A percentile compares a stretch with the other conserved stretches of the same genome.
Conservation (phyloP, 2,113 vertebrate genomes). For the Tupaia tana region DNA sequence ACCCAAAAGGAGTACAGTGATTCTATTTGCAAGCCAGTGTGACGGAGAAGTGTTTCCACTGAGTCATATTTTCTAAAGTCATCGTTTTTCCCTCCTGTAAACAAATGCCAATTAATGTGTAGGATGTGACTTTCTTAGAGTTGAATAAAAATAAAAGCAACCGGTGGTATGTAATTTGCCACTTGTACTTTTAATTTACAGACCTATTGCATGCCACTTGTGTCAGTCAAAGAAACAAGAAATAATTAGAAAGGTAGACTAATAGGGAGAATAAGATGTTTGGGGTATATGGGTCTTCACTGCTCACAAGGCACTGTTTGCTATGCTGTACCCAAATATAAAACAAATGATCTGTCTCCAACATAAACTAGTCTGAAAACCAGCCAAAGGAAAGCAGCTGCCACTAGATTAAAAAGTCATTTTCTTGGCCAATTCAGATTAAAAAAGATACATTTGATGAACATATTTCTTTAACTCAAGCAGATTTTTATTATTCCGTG, state of each 20-base stretch:
- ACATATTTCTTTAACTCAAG: slow-evolving; percentile 87
- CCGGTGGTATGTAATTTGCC: slow-evolving; percentile 58
- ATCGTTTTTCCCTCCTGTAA: slow-evolving; percentile 66
- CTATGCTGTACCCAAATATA: slow-evolving; percentile 81
- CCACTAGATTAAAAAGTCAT: slow-evolving; percentile 87
- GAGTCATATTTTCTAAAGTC: slow-evolving; percentile 75
- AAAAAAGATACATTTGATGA: slow-evolving; percentile 87
- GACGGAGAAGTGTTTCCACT: slow-evolving; percentile 61
- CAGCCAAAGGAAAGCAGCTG: slow-evolving; percentile 87
- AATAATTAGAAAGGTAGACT: slow-evolving; percentile 76
- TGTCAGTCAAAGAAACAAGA: slow-evolving; percentile 71
- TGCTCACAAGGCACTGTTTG: slow-evolving; percentile 82
- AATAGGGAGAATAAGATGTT: slow-evolving; percentile 71
- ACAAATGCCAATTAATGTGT: slow-evolving; percentile 72
- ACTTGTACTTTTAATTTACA: slow-evolving; percentile 62
- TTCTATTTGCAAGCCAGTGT: slow-evolving; percentile 74
- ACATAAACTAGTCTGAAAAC: slow-evolving; percentile 85
- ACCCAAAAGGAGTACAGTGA: slow-evolving; percentile 36
- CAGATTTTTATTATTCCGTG: slow-evolving; percentile 85
- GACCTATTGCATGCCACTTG: slow-evolving; percentile 50
- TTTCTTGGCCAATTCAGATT: slow-evolving; percentile 86
- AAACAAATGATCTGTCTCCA: slow-evolving; percentile 87
- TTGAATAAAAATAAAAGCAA: slow-evolving; percentile 73
- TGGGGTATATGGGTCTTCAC: slow-evolving; percentile 60
- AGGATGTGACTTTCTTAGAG: slow-evolving; percentile 59